Base-by-base conservation (phyloP, 2,797 vertebrate species). In the Pelodytes ibericus region DNA sequence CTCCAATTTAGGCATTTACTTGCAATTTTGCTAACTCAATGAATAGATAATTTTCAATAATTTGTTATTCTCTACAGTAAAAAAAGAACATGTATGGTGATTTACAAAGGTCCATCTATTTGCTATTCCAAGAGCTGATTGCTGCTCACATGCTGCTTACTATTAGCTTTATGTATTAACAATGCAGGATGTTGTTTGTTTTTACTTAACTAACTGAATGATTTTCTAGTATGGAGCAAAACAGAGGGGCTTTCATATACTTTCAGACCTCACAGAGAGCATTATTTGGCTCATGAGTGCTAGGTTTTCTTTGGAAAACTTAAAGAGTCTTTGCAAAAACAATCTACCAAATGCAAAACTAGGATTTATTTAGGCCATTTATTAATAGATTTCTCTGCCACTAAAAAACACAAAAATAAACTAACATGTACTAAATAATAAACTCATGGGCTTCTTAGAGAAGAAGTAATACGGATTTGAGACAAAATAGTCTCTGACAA, bases 201-300 rank as follows among this genome's bases (percentile, higher is more conserved):
- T 78, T 80, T 83, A 77, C 81, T 68, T 22, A 57, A 75, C 44
- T 57, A 81, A 70, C 77, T 80, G 78, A 61, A 68, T 4, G 11
- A 59, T 74, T 31, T 84, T 64, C 80, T 79, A 81, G 56, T 49
- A 25, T 20, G 51, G 39, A 61, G 64, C 18, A 60, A 71, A 68
- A 62, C 83, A 84, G 8, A 8, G 65, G 73, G 70, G 70, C 36
- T 47, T 41, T 10, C 81, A 74, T 80, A 81, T 16, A 57, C 83
- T 71, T 56, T 85, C 70, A 36, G 79, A 87, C 77, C 85, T 84
- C 84, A 71, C 71, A 82, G 56, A 74, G 79, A 82, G 77, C 77
- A 84, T 57, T 56, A 27, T 76, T 79, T 2, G 0, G 57, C 49
- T 20, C 47, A 22, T 8, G 22, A 26, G 30, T 30, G 72, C 65